Evolutionary conservation across 1,140 invertebrate species (phyloP).

Genomic region (Drosophila navojoa): DNA sequence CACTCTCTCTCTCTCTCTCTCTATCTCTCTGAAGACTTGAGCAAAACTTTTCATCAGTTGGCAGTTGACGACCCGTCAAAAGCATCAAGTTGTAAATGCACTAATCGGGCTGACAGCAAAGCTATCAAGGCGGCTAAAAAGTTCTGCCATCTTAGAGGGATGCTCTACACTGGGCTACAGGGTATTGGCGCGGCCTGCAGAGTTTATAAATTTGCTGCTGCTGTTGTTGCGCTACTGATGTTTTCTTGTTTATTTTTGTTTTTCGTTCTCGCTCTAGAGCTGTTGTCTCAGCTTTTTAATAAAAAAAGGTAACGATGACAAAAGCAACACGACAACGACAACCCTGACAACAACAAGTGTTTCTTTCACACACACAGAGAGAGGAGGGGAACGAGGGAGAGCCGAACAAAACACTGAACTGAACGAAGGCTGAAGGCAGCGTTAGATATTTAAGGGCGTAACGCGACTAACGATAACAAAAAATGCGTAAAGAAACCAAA

Average conservation of each 20-base stretch:
- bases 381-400: neutral
- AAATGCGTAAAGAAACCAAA: conserved; percentile 3
- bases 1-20: too few relatives aligned
- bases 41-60: neutral
- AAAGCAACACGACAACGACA: conserved; percentile 23
- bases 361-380: conserved; percentile 11
- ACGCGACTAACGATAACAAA: conserved; percentile 23
- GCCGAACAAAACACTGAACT: conserved; percentile 5
- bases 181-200: neutral
- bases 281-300: conserved; percentile 47
- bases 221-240: neutral
- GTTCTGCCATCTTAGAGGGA: neutral
- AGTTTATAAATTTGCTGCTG: neutral
- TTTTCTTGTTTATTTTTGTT: too few relatives aligned
- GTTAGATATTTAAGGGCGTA: conserved; percentile 39
- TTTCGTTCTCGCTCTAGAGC: conserved; percentile 27
- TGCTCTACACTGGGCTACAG: neutral
- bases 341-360: conserved; percentile 43
- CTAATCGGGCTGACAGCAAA: neutral
- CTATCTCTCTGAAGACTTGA: neutral
- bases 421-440: conserved; percentile 23
- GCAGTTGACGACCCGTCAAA: neutral
- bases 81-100: neutral
- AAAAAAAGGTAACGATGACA: conserved; percentile 51
- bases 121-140: neutral